Evolutionary conservation across 2,797 vertebrate genomes (phyloP).

Genomic region (Melanotaenia trifasciata): DNA sequence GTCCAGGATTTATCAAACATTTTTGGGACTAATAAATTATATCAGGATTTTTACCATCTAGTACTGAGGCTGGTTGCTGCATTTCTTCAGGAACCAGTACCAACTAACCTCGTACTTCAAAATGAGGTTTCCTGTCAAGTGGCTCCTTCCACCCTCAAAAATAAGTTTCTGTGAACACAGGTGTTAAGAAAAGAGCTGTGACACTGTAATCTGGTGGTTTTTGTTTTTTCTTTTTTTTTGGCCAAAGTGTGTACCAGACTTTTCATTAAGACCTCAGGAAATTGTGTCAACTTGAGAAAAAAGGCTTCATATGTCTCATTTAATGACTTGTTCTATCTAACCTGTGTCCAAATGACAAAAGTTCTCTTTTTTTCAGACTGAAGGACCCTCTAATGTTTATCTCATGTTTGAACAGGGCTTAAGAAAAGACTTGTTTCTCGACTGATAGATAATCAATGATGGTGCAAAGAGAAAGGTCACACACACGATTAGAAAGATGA

Average conservation of each 20-base stretch:
- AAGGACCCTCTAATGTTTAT: background rate
- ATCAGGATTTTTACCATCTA: too few relatives aligned
- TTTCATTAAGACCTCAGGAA: too few relatives aligned
- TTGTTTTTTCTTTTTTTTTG: background rate
- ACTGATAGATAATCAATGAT: constrained; percentile 3
- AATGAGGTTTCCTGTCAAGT: background rate
- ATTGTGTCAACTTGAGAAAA: too few relatives aligned
- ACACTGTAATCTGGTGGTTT: background rate
- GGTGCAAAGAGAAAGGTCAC: background rate
- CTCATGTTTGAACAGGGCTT: background rate
- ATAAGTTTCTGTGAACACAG: background rate
- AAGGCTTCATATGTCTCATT: too few relatives aligned
- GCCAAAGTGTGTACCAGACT: background rate
- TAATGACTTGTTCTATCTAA: background rate
- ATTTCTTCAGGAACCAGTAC: too few relatives aligned
- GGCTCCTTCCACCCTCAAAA: too few relatives aligned
- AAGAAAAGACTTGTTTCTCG: background rate
- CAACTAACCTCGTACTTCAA: too few relatives aligned
- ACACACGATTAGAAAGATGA: constrained; percentile 7
- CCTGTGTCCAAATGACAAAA: background rate
- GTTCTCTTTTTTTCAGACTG: background rate
- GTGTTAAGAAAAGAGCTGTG: background rate
- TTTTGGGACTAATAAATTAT: background rate
- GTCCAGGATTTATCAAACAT: background rate
- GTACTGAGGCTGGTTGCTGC: too few relatives aligned